A percentile compares a stretch with the other conserved stretches of the same genome.
Evolutionary conservation across 1,140 invertebrate genomes (phyloP).

Genomic region (Aethina tumida): DNA sequence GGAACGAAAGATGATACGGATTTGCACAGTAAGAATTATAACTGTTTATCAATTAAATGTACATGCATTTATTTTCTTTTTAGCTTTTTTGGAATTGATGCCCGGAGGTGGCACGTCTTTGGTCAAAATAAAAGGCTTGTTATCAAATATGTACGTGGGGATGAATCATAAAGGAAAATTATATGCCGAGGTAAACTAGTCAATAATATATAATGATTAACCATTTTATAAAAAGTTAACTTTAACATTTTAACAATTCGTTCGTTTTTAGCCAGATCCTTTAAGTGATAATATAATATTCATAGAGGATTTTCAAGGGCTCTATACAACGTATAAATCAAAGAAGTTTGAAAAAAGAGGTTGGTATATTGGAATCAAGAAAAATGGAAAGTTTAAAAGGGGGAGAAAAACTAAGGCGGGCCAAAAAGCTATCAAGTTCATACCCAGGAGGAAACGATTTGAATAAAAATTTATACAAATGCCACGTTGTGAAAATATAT

Average conservation of each 20-base stretch:
- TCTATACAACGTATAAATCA: slow-evolving; percentile 50
- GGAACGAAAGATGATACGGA: slow-evolving; percentile 43
- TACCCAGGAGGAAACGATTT: slow-evolving; percentile 34
- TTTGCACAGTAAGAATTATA: slow-evolving; percentile 42
- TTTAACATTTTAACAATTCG: background rate
- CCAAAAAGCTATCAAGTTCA: slow-evolving; percentile 53
- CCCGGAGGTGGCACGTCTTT: slow-evolving; percentile 40
- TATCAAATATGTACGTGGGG: slow-evolving; percentile 48
- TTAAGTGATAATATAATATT: slow-evolving; percentile 46
- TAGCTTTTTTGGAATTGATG: slow-evolving; percentile 46
- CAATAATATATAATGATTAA: slow-evolving; percentile 1
- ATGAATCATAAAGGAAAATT: slow-evolving; percentile 51
- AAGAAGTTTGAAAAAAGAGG: slow-evolving; percentile 46
- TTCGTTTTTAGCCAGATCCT: slow-evolving; percentile 33
- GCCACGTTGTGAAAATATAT: too few relatives aligned
- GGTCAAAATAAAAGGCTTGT: slow-evolving; percentile 46
- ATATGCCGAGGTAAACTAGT: slow-evolving; percentile 47
- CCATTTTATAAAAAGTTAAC: background rate
- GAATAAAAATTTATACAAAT: slow-evolving; percentile 19
- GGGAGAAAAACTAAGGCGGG: slow-evolving; percentile 47
- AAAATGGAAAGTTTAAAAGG: slow-evolving; percentile 48
- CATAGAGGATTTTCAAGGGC: slow-evolving; percentile 46
- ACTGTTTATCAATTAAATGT: slow-evolving; percentile 1
- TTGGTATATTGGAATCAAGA: slow-evolving; percentile 57
- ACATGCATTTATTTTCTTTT: slow-evolving; percentile 11